Evolutionary conservation across 2,797 vertebrate genomes (phyloP).

Genomic region (Cryptoblepharus egeriae): DNA sequence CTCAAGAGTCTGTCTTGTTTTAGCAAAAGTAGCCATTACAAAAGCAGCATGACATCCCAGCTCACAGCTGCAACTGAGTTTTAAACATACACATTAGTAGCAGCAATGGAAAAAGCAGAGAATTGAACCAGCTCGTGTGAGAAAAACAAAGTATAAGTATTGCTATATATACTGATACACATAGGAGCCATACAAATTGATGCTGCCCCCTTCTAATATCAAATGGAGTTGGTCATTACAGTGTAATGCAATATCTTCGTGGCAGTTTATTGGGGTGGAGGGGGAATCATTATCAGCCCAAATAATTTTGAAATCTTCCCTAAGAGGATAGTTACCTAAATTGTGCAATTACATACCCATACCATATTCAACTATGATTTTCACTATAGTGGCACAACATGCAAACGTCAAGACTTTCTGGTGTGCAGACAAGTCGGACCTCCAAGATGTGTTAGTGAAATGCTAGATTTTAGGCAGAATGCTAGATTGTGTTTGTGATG

Average conservation of each 20-base stretch:
- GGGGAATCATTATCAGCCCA: background rate
- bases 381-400: background rate
- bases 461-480: background rate
- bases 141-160: background rate
- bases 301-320: background rate
- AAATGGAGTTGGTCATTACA: background rate
- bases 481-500: too few species aligned
- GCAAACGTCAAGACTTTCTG: background rate
- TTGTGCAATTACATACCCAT: background rate
- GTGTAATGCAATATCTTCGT: background rate
- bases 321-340: background rate
- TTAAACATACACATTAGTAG: background rate
- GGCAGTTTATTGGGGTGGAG: background rate
- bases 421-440: too few species aligned
- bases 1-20: background rate
- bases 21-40: background rate
- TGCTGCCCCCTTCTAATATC: background rate
- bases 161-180: background rate
- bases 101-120: background rate
- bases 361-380: background rate
- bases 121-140: rapidly evolving
- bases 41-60: background rate
- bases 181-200: background rate
- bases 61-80: background rate
- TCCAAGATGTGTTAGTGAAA: background rate